Conservation (phyloP, 2,888 invertebrate species). For the Hipparchia semele region DNA sequence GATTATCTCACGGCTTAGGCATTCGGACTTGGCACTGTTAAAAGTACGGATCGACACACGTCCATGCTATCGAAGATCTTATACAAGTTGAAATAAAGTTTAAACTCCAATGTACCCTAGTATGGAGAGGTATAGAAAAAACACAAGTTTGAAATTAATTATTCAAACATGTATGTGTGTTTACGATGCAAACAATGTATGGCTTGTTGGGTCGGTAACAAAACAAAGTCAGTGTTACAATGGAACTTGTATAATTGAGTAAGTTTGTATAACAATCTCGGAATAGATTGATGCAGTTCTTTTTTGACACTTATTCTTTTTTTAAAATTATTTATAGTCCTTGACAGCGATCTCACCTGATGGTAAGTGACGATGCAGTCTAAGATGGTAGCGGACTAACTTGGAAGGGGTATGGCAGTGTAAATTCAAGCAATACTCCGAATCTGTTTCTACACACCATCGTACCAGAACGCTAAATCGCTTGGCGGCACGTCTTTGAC, state of each 20-base stretch:
- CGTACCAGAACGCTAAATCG: no score
- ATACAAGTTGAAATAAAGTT: conserved; percentile 15
- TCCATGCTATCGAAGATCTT: conserved; percentile 1
- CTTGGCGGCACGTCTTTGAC: no score
- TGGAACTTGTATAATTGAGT: background rate
- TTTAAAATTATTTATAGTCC: no score
- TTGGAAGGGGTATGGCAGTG: no score
- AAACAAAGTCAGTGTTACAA: conserved; percentile 7
- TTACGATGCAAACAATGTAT: conserved; percentile 23
- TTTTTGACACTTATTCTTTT: no score
- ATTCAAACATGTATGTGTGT: conserved; percentile 28
- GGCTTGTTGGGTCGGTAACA: background rate
- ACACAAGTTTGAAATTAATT: conserved; percentile 31
- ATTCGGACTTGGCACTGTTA: conserved; percentile 37
- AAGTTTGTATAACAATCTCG: no score
- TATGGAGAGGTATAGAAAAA: background rate
- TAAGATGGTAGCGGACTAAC: no score
- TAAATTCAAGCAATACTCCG: no score
- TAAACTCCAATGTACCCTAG: conserved; percentile 3
- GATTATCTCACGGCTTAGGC: conserved; percentile 38
- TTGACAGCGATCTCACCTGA: no score
- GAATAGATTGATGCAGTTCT: no score
- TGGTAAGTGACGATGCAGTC: no score
- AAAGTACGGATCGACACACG: conserved; percentile 15
- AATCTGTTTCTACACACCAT: no score